Percentiles rank a stretch among this genome's conserved stretches.
Conservation (phyloP, 2,888 invertebrate species). For the Junonia oenone region DNA sequence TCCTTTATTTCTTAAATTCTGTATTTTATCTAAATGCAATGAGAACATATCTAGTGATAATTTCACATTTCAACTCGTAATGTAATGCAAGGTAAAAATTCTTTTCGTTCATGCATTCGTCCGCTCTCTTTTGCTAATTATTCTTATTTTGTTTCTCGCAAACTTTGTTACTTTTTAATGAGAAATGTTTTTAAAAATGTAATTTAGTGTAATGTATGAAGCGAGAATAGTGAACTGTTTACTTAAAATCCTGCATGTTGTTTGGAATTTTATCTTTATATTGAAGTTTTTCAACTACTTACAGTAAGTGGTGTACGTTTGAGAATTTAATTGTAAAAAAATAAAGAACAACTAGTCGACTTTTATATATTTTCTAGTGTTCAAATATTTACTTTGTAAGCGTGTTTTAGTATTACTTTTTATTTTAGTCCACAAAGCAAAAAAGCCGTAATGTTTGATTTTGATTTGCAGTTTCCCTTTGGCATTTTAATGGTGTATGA, state of each 20-base stretch:
- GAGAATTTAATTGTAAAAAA: not conserved
- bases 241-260: not conserved
- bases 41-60: slow-evolving; percentile 5
- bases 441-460: too few species aligned
- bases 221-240: not conserved
- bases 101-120: not conserved
- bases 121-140: not conserved
- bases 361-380: not conserved
- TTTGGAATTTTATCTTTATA: not conserved
- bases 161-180: not conserved
- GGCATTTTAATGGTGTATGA: too few species aligned
- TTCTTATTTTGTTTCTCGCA: not conserved
- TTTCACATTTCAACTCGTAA: slow-evolving; percentile 6
- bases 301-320: not conserved
- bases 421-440: too few species aligned
- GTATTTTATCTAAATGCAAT: slow-evolving; percentile 3
- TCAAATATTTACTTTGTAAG: too few species aligned
- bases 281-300: not conserved
- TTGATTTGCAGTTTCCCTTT: too few species aligned
- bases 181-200: not conserved
- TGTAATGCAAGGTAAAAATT: not conserved
- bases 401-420: too few species aligned
- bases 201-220: slow-evolving; percentile 3
- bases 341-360: not conserved
- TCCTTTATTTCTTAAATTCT: slow-evolving; percentile 4